Evolutionary conservation across 2,113 vertebrate species (phyloP).

Genomic region (Semnornis frantzii): DNA sequence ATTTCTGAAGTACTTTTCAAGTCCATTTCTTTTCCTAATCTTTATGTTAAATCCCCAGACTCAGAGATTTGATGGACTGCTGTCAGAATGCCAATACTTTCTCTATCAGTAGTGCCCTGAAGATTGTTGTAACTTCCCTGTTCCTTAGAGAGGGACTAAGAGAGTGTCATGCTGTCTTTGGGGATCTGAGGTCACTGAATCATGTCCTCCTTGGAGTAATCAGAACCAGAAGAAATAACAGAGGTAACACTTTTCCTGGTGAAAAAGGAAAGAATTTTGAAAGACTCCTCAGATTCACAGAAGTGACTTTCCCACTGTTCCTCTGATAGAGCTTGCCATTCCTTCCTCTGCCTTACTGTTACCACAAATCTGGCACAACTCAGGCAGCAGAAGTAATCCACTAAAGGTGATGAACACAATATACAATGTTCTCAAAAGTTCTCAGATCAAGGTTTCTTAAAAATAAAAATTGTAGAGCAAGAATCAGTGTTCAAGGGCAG

Average conservation of each 20-base stretch:
- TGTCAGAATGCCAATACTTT: not conserved
- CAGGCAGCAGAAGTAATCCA: not conserved
- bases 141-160: not conserved
- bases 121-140: not conserved
- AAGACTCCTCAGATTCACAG: not conserved
- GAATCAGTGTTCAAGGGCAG: not conserved
- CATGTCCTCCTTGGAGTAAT: not conserved
- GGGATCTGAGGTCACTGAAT: not conserved
- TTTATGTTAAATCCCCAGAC: not conserved
- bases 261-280: not conserved
- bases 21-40: not conserved
- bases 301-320: not conserved
- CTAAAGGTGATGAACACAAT: not conserved
- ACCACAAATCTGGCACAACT: not conserved
- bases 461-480: constrained; percentile 1
- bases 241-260: not conserved
- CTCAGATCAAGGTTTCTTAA: constrained; percentile 34
- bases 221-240: not conserved
- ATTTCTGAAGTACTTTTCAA: not conserved
- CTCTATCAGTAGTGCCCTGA: not conserved
- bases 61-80: not conserved
- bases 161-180: fast-evolving
- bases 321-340: not conserved
- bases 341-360: not conserved
- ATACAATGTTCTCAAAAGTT: not conserved